Evolutionary conservation across 2,888 invertebrate species (phyloP).

Genomic region (Criorhina ranunculi): DNA sequence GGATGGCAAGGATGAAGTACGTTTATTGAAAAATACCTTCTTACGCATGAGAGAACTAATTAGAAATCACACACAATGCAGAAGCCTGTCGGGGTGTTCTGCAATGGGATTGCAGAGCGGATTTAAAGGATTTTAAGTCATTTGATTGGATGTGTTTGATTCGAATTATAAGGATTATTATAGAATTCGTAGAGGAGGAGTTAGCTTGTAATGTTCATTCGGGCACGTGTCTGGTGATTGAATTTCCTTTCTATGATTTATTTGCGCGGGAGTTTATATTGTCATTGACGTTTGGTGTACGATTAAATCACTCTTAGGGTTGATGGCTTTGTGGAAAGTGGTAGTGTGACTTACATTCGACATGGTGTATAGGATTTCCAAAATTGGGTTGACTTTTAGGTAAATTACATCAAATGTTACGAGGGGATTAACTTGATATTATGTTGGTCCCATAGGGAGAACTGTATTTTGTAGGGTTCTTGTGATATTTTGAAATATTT

Average conservation of each 20-base stretch:
- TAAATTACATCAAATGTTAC: background rate
- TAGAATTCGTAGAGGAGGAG: background rate
- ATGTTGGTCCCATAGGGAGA: background rate
- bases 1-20: constrained; percentile 2
- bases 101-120: constrained; percentile 3
- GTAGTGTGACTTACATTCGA: background rate
- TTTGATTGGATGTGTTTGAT: constrained; percentile 41
- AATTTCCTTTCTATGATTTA: constrained; percentile 44
- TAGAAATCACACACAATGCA: constrained; percentile 54
- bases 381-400: background rate
- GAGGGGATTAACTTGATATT: background rate
- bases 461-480: background rate
- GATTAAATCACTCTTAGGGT: constrained; percentile 11
- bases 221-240: constrained; percentile 50
- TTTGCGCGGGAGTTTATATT: constrained; percentile 5
- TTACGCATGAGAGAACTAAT: constrained; percentile 57
- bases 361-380: background rate
- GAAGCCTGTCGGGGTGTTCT: constrained; percentile 2
- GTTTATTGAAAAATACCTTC: constrained; percentile 73
- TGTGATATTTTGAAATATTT: no score
- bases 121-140: constrained; percentile 51
- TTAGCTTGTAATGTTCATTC: background rate
- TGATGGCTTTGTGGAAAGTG: background rate
- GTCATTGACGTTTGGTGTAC: constrained; percentile 12
- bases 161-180: constrained; percentile 25